These are phyloP conservation scores for Perca schrenkii DNA, from an alignment of 2,113 vertebrate genomes.

Conservation along the genomic window DNA sequence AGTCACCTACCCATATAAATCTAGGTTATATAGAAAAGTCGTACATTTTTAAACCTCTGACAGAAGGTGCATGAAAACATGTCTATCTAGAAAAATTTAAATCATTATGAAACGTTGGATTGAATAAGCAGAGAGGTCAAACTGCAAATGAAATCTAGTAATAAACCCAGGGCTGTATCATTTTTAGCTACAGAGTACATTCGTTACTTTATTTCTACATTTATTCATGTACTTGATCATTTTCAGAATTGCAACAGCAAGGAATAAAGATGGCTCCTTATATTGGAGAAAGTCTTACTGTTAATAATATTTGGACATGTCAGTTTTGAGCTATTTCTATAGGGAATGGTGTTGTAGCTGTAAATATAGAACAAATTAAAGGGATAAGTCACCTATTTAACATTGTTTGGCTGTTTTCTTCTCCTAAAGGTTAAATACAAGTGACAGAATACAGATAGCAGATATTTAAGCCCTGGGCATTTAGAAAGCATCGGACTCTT, in stretches of 20 bases:
- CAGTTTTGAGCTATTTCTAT: conserved; percentile 7
- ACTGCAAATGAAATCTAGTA: conserved; percentile 8
- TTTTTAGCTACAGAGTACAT: conserved; percentile 14
- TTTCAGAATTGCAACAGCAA: background rate
- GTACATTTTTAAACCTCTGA: background rate
- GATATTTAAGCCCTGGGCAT: conserved; percentile 28
- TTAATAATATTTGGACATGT: conserved; percentile 43
- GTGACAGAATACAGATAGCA: conserved; percentile 28
- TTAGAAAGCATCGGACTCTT: conserved; percentile 8
- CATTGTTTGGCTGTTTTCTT: conserved; percentile 14
- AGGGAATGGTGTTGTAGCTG: background rate
- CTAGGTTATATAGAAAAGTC: conserved; percentile 11
- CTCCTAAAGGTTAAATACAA: conserved; percentile 44
- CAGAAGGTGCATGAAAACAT: background rate
- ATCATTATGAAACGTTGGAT: background rate
- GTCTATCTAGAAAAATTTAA: conserved; percentile 3
- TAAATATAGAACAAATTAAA: conserved; percentile 38
- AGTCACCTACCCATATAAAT: conserved; percentile 32
- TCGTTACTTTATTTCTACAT: conserved; percentile 24
- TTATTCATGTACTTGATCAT: background rate
- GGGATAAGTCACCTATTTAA: conserved; percentile 42
- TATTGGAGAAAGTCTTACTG: background rate
- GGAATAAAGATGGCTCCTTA: conserved; percentile 11
- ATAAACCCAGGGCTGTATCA: conserved; percentile 19
- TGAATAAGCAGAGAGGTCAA: conserved; percentile 37